Percentiles rank a stretch among this genome's conserved stretches.
These are phyloP conservation scores for Drosophila peninsularis DNA, from an alignment of 2,888 invertebrate species.

Conservation along the genomic window DNA sequence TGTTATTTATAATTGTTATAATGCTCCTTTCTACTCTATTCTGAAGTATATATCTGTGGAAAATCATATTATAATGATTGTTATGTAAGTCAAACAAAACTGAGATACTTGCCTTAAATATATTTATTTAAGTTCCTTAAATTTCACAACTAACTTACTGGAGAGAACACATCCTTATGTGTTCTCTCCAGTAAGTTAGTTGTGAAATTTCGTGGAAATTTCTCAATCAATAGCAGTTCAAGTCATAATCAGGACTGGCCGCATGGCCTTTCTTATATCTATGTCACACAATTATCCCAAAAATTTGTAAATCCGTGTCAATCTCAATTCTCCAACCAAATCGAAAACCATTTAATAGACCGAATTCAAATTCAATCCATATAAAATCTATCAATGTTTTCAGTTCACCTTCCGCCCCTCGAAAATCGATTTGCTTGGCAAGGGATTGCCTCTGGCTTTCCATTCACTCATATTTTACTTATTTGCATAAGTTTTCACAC, in stretches of 20 bases:
- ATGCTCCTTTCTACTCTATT: no score
- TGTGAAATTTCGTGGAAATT: constrained; percentile 51
- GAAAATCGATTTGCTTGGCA: constrained; percentile 60
- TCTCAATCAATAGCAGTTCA: constrained; percentile 44
- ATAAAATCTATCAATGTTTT: constrained; percentile 61
- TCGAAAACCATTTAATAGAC: constrained; percentile 61
- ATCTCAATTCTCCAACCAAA: constrained; percentile 71
- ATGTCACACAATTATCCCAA: constrained; percentile 79
- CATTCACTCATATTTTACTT: constrained; percentile 28
- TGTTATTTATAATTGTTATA: no score
- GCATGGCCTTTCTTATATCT: constrained; percentile 41
- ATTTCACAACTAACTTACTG: no score
- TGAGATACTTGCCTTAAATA: no score
- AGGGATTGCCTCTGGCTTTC: constrained; percentile 40
- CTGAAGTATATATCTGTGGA: no score
- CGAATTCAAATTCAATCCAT: constrained; percentile 14
- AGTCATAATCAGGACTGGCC: constrained; percentile 1
- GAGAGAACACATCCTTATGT: no score
- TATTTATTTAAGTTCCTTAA: no score
- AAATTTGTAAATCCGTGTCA: constrained; percentile 77
- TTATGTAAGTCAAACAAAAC: no score
- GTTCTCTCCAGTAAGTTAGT: not conserved
- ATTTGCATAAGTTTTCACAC: constrained; percentile 76
- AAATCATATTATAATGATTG: no score
- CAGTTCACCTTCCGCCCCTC: constrained; percentile 45